Conservation (phyloP, 2,888 invertebrate genomes). For the Conistra vaccinii region DNA sequence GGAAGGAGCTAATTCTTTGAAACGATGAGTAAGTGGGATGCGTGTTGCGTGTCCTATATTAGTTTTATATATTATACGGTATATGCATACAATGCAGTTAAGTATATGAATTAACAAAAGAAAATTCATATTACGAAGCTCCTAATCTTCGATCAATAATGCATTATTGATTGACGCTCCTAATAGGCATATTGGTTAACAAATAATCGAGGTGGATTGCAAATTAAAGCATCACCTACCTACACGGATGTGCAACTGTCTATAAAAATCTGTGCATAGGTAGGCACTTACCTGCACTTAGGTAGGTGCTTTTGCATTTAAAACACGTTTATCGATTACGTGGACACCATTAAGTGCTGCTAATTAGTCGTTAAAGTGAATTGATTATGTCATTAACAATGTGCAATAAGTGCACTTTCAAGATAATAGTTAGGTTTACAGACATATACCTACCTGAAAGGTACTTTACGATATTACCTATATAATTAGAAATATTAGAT, state of each 20-base stretch:
- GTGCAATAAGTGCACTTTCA: slow-evolving; percentile 45
- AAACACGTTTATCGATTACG: slow-evolving; percentile 56
- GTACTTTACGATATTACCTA: background rate
- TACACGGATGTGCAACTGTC: background rate
- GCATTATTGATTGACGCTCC: no score
- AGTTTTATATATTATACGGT: no score
- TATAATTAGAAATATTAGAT: slow-evolving; percentile 1
- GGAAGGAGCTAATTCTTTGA: slow-evolving; percentile 67
- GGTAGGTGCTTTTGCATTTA: slow-evolving; percentile 33
- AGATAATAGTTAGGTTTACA: background rate
- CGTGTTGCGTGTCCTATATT: slow-evolving; percentile 49
- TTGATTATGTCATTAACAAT: slow-evolving; percentile 56
- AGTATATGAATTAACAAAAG: slow-evolving; percentile 51
- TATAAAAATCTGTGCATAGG: background rate
- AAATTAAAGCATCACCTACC: background rate
- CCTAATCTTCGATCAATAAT: no score
- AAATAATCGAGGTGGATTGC: background rate
- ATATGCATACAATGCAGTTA: slow-evolving; percentile 30
- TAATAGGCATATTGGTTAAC: background rate
- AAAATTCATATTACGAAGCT: slow-evolving; percentile 22
- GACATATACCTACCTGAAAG: background rate
- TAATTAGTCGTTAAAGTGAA: slow-evolving; percentile 49
- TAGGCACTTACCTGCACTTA: slow-evolving; percentile 2
- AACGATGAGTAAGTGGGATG: slow-evolving; percentile 73
- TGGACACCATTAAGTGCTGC: slow-evolving; percentile 37